Base-by-base conservation (phyloP, 2,113 vertebrate species). In the Pan paniscus region DNA sequence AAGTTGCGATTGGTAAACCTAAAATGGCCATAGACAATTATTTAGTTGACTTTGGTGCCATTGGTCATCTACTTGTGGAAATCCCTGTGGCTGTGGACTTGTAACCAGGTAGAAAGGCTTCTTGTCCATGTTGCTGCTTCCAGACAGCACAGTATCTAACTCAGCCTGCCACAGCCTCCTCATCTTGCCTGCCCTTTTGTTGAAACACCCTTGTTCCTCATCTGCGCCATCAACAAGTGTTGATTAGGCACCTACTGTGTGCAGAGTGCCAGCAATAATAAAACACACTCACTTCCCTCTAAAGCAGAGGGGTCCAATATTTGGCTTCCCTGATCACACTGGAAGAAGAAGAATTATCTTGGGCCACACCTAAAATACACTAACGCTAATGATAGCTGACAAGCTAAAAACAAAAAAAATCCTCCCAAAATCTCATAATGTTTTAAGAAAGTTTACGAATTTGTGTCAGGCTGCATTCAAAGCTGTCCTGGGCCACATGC, bases 91-190 rank as follows among this genome's bases (percentile, higher is more conserved):
- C 16, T 16, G 0, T 0, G 10, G 64, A 76, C 23, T 2, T 2
- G 18, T 55, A 14, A 25, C 17, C 13, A 25, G 52, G 48, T 27
- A 81, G 35, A 16, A 40, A 70, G 72, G 32, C 9, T 20, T 70
- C 10, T 1, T 2, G 13, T 3, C 52, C 61, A 6, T 1, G 1
- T 23, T 1, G 0, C 6, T 48, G 46, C 23, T 27, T 75, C 11
- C 70, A 79, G 3, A 9, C 12, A 32, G 22, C 27, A 9, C 0
- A 0, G 6, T 2, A 1, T 20, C 30, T 25, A 17, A 27, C n/a
- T 13, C 46, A 17, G 18, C 7, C 84, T 76, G 55, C 48, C 2
- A 0, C 17, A 9, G 59, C 6, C 25, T 10, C 72, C n/a, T 78
- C 22, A 1, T 2, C 27, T 38, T 16, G 12, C n/a, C 61, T 40